Percentiles rank a stretch among this genome's conserved stretches.
Conservation (phyloP, 1,140 invertebrate genomes). For the Cyphomyrmex costatus region DNA sequence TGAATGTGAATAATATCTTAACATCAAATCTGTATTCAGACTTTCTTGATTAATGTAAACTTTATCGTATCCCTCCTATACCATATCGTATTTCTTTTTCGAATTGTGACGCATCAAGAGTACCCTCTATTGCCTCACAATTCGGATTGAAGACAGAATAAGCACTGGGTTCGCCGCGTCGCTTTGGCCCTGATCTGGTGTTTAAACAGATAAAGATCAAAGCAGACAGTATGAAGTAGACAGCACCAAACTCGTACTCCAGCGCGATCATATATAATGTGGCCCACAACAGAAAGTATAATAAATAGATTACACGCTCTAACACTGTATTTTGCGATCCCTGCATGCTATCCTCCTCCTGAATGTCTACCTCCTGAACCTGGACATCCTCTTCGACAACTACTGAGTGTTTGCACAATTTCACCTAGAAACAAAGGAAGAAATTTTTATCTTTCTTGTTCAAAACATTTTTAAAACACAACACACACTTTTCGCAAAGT, state of each 20-base stretch:
- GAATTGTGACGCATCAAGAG: constrained; percentile 97
- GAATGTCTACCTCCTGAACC: constrained; percentile 56
- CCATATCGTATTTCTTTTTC: constrained; percentile 94
- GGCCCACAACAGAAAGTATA: constrained; percentile 90
- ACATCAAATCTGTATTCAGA: neutral
- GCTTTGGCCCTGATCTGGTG: constrained; percentile 91
- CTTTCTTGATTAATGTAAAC: neutral
- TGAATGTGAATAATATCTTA: neutral
- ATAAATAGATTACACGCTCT: constrained; percentile 73
- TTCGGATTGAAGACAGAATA: constrained; percentile 99
- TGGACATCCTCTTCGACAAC: neutral
- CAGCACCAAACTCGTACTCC: constrained; percentile 95
- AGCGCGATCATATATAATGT: constrained; percentile 90
- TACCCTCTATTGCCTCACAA: constrained; percentile 96
- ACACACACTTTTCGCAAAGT: too few relatives aligned
- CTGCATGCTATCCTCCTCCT: constrained; percentile 77
- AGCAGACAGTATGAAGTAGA: constrained; percentile 94
- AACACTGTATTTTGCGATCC: constrained; percentile 69
- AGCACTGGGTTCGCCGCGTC: constrained; percentile 94
- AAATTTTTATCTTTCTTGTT: neutral
- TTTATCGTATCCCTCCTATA: constrained; percentile 81
- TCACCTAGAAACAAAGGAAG: neutral
- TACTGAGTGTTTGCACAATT: constrained; percentile 29
- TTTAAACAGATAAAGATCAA: constrained; percentile 95
- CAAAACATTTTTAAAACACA: neutral